These are phyloP conservation scores for Catostylus mosaicus DNA, from an alignment of 30 jellyfish, hydroid and myxozoan species.

Conservation along the genomic window DNA sequence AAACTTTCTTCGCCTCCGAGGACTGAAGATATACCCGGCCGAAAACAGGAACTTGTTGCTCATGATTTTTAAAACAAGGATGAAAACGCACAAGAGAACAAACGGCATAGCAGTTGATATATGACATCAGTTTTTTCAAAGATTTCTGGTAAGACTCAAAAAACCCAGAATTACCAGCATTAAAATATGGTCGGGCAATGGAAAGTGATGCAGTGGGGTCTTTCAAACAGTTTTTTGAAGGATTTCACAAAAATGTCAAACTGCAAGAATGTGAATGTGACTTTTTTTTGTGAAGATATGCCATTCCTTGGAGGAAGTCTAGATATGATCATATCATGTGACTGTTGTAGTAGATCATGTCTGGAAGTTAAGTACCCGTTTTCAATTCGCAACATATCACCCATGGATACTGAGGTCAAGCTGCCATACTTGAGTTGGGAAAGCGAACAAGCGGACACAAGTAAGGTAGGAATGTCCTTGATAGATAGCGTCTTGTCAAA, in stretches of 20 bases:
- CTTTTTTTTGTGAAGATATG: neutral
- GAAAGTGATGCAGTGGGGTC: slow-evolving; percentile 33
- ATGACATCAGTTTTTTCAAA: too few species aligned
- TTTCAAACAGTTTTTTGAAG: slow-evolving; percentile 5
- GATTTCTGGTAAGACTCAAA: too few species aligned
- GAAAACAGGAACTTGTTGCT: too few species aligned
- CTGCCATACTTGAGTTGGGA: slow-evolving; percentile 4
- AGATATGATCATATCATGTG: slow-evolving; percentile 22
- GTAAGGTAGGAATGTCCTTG: too few species aligned
- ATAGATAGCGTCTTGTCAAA: too few species aligned
- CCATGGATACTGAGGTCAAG: slow-evolving; percentile 18
- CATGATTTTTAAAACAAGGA: slow-evolving; percentile 21
- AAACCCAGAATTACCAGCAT: slow-evolving; percentile 64
- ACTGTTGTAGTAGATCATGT: slow-evolving; percentile 36
- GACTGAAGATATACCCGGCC: too few species aligned
- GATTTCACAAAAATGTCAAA: slow-evolving; percentile 21
- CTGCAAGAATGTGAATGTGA: slow-evolving; percentile 35
- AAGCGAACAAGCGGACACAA: too few species aligned
- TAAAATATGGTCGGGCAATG: slow-evolving; percentile 73
- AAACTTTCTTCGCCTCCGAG: too few species aligned
- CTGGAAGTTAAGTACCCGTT: slow-evolving; percentile 42
- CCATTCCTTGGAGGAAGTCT: slow-evolving; percentile 52
- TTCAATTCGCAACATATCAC: slow-evolving; percentile 21
- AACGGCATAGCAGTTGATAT: too few species aligned
- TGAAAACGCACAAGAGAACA: slow-evolving; percentile 10